Evolutionary conservation across 1,140 invertebrate species (phyloP).

Genomic region (Penaeus vannamei): DNA sequence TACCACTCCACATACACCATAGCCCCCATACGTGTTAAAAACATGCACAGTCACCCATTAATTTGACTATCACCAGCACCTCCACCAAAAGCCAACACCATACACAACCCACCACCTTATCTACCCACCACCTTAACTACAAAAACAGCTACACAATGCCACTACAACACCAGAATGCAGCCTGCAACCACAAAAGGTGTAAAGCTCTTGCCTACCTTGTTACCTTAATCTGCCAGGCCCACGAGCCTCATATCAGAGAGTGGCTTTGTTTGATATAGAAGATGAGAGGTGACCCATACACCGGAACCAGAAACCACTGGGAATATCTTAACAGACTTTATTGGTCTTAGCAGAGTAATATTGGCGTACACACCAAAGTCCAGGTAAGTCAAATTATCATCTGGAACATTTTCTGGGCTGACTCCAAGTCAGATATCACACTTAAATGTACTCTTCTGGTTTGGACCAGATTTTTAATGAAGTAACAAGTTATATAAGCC

Average conservation of each 20-base stretch:
- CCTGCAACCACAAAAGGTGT: constrained; percentile 65
- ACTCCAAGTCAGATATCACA: constrained; percentile 51
- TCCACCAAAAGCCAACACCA: constrained; percentile 52
- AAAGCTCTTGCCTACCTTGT: constrained; percentile 66
- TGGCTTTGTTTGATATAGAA: constrained; percentile 64
- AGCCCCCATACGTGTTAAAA: constrained; percentile 29
- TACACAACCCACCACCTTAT: constrained; percentile 8
- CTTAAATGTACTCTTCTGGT: constrained; percentile 58
- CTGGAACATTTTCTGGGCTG: constrained; percentile 65
- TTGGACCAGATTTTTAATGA: constrained; percentile 52
- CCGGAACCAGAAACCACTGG: constrained; percentile 66
- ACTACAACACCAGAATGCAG: constrained; percentile 64
- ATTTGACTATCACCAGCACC: constrained; percentile 27
- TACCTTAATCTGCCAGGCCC: constrained; percentile 65
- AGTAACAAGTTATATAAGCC: constrained; percentile 57
- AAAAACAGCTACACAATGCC: constrained; percentile 51
- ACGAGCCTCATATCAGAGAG: constrained; percentile 64
- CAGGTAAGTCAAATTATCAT: constrained; percentile 63
- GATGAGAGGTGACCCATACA: constrained; percentile 65
- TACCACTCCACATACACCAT: constrained; percentile 56
- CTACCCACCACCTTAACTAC: constrained; percentile 38
- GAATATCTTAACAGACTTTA: constrained; percentile 65
- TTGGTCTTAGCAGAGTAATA: constrained; percentile 65
- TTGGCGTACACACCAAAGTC: constrained; percentile 63
- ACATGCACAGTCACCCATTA: constrained; percentile 49